Evolutionary conservation across 2,888 invertebrate genomes (phyloP).

Genomic region (Agrenia bidenticulata): DNA sequence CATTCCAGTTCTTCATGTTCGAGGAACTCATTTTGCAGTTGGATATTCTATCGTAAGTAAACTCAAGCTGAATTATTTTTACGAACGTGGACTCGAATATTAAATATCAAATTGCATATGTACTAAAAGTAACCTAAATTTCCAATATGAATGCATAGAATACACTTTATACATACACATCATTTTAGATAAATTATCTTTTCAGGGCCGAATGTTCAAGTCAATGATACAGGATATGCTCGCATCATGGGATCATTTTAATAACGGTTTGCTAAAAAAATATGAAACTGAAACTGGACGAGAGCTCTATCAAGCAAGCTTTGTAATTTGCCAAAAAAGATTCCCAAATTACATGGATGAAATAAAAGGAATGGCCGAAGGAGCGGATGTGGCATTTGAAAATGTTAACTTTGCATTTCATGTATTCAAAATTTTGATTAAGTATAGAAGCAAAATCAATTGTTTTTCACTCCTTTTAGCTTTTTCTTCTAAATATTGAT

Average conservation of each 20-base stretch:
- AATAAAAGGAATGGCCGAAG: slow-evolving; percentile 79
- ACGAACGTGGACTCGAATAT: too few species aligned
- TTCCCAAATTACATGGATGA: slow-evolving; percentile 82
- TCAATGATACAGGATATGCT: slow-evolving; percentile 72
- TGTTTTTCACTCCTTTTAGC: slow-evolving; percentile 59
- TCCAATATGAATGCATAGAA: background rate
- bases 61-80: too few species aligned
- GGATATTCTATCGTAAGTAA: slow-evolving; percentile 79
- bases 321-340: slow-evolving; percentile 67
- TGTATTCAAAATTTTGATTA: background rate
- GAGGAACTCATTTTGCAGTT: slow-evolving; percentile 81
- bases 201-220: slow-evolving; percentile 76
- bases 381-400: slow-evolving; percentile 77
- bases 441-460: background rate
- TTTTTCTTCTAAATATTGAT: slow-evolving; percentile 82
- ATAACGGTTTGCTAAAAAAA: slow-evolving; percentile 68
- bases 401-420: slow-evolving; percentile 62
- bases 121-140: background rate
- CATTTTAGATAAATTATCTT: too few species aligned
- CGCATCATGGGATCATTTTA: slow-evolving; percentile 63
- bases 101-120: too few species aligned
- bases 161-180: too few species aligned
- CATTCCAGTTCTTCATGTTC: slow-evolving; percentile 74
- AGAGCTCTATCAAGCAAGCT: slow-evolving; percentile 71
- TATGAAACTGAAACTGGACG: slow-evolving; percentile 71